A percentile compares a stretch with the other conserved stretches of the same genome.
phyloP scores from a whole-genome alignment of 2,797 vertebrate species.

The Lerista edwardsae region DNA sequence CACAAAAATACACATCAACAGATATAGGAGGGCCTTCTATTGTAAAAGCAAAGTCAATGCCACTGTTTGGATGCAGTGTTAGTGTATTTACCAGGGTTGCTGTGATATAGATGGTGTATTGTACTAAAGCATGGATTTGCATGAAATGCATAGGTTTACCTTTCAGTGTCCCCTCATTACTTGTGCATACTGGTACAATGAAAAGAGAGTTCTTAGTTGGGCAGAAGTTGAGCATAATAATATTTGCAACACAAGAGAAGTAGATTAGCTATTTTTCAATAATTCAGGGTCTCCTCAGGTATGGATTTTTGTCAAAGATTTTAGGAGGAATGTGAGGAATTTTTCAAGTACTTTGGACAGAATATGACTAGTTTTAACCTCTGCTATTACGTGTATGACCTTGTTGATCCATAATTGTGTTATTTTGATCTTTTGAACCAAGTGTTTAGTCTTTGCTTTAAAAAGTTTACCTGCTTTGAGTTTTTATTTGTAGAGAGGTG shows the following conservation, averaged over 20 bases:
- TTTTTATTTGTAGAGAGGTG: not conserved
- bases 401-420: not conserved
- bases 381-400: not conserved
- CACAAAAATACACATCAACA: not conserved
- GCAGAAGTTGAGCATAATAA: too few relatives aligned
- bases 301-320: too few relatives aligned
- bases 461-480: not conserved
- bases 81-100: not conserved
- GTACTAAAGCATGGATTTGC: not conserved
- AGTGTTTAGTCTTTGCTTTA: not conserved
- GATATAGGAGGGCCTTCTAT: not conserved
- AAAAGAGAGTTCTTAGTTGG: too few relatives aligned
- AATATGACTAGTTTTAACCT: not conserved
- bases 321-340: not conserved
- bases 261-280: too few relatives aligned
- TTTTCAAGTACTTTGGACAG: not conserved
- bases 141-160: not conserved
- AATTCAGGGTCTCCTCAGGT: too few relatives aligned
- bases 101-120: not conserved
- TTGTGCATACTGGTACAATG: not conserved
- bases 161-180: not conserved
- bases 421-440: not conserved
- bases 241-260: too few relatives aligned
- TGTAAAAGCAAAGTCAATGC: not conserved
- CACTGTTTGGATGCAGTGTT: not conserved